Evolutionary conservation across 2,113 vertebrate genomes (phyloP).

Genomic region (Tor tambroides): DNA sequence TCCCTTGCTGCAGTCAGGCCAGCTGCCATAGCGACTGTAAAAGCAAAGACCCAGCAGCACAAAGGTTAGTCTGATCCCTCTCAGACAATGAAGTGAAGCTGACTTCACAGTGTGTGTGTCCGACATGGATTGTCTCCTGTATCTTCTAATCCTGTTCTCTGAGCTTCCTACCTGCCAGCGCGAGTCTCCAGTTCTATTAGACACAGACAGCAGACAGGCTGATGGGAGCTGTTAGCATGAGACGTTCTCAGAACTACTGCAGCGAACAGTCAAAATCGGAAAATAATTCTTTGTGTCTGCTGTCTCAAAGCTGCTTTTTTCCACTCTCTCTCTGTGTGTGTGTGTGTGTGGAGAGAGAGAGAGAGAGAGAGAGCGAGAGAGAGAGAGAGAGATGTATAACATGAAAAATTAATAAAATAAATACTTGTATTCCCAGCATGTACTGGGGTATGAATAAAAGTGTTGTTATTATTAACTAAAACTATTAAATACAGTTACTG

Average conservation of each 20-base stretch:
- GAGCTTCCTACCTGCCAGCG: neutral
- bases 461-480: no score
- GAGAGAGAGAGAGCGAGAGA: no score
- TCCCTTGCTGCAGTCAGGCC: constrained; percentile 9
- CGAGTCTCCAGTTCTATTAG: neutral
- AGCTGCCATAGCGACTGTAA: constrained; percentile 10
- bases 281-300: constrained; percentile 2
- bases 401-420: no score
- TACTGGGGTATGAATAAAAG: no score
- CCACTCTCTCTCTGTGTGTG: no score
- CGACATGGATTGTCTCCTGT: neutral
- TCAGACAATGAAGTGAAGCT: constrained; percentile 16
- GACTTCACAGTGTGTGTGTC: constrained; percentile 19
- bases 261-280: neutral
- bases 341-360: no score
- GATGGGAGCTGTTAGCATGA: constrained; percentile 16
- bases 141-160: constrained; percentile 6
- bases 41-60: neutral
- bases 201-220: constrained; percentile 6
- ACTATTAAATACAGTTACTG: no score
- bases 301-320: neutral
- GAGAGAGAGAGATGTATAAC: no score
- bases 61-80: constrained; percentile 10
- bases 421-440: no score
- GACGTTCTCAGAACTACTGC: neutral